A percentile compares a stretch with the other conserved stretches of the same genome.
These are phyloP conservation scores for Palythoa heliodiscus DNA, from an alignment of 92 coral and sea anemone genomes.

Conservation along the genomic window DNA sequence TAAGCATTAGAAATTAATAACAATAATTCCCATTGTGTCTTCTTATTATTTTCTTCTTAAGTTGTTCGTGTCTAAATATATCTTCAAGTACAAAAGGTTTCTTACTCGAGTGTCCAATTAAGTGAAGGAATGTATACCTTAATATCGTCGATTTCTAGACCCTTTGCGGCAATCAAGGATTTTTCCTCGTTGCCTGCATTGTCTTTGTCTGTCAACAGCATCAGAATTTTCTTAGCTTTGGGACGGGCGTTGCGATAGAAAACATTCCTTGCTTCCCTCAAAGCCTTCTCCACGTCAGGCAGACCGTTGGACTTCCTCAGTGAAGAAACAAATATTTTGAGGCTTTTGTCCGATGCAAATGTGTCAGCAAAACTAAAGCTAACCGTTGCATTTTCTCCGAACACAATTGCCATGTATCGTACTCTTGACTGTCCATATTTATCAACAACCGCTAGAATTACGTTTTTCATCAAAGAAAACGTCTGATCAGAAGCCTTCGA, in stretches of 20 bases:
- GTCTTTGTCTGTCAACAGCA: constrained; percentile 76
- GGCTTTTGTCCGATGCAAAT: constrained; percentile 21
- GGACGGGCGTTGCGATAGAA: constrained; percentile 69
- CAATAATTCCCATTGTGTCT: too few species aligned
- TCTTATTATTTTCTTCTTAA: too few species aligned
- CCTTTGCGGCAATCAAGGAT: constrained; percentile 22
- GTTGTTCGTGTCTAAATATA: too few species aligned
- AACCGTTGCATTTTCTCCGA: constrained; percentile 27
- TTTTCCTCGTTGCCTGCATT: constrained; percentile 25
- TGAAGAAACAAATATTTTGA: constrained; percentile 1
- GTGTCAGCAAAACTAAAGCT: constrained; percentile 39
- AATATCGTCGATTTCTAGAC: constrained; percentile 23
- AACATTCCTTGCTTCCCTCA: constrained; percentile 60
- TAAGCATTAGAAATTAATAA: too few species aligned
- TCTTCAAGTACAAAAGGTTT: neutral
- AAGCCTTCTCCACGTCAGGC: constrained; percentile 70
- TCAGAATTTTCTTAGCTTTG: constrained; percentile 77
- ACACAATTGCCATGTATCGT: constrained; percentile 26
- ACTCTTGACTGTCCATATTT: constrained; percentile 26
- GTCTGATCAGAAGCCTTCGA: neutral
- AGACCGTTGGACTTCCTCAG: constrained; percentile 34
- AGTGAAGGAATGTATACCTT: constrained; percentile 3
- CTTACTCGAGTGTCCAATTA: neutral
- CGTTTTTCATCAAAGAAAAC: constrained; percentile 29
- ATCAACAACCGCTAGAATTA: constrained; percentile 27